Evolutionary conservation across 1,140 invertebrate genomes (phyloP).

Genomic region (Stenopsyche tienmushanensis): DNA sequence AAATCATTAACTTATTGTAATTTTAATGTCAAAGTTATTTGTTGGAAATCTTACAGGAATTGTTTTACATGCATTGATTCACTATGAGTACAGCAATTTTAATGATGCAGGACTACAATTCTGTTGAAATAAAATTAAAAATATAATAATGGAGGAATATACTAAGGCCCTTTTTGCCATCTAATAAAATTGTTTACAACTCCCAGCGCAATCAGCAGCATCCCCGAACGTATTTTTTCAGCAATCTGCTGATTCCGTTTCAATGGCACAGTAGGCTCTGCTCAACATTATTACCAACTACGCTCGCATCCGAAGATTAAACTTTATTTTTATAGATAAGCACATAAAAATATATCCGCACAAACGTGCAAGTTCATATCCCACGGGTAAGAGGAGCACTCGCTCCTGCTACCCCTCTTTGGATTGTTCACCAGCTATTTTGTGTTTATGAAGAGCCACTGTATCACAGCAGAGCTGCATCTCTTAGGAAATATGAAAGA

Average conservation of each 20-base stretch:
- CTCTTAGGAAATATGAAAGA: too few species aligned
- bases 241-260: conserved; percentile 37
- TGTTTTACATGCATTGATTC: too few species aligned
- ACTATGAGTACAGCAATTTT: too few species aligned
- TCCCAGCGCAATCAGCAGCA: conserved; percentile 40
- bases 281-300: conserved; percentile 38
- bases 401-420: too few species aligned
- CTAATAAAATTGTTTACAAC: conserved; percentile 37
- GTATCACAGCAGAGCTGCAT: too few species aligned
- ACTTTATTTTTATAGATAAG: conserved; percentile 39
- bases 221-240: conserved; percentile 42
- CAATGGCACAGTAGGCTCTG: conserved; percentile 15
- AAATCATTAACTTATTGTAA: background rate
- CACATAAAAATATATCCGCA: conserved; percentile 14
- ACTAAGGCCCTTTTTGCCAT: background rate
- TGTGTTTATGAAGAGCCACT: too few species aligned
- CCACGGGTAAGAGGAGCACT: background rate
- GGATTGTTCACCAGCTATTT: too few species aligned
- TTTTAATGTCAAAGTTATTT: background rate
- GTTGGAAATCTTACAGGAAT: background rate
- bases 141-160: conserved; percentile 3
- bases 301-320: conserved; percentile 34
- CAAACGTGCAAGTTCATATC: conserved; percentile 2
- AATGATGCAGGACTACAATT: background rate
- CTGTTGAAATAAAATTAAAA: background rate